Evolutionary conservation across 2,797 vertebrate genomes (phyloP).

Genomic region (Micrastur ruficollis): DNA sequence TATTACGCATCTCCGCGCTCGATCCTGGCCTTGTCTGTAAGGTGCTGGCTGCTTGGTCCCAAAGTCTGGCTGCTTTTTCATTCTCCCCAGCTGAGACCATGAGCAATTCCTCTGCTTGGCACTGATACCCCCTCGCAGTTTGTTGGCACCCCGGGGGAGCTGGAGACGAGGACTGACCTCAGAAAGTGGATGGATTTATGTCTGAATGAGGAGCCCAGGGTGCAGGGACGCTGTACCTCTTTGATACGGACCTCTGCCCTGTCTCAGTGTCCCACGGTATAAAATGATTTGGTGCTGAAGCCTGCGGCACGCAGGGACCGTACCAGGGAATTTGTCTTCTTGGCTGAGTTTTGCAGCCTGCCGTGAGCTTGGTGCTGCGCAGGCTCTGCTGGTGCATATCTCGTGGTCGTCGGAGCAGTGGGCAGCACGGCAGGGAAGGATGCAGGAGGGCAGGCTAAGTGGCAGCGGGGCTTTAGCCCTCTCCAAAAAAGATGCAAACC

Average conservation of each 20-base stretch:
- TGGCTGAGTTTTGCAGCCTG: not conserved
- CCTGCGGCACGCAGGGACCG: fast-evolving
- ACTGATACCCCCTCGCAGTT: not conserved
- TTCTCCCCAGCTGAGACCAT: not conserved
- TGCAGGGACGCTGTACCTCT: not conserved
- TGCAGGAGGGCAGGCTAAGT: not conserved
- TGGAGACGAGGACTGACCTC: not conserved
- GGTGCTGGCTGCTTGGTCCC: not conserved
- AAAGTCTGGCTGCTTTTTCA: not conserved
- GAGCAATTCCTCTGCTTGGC: not conserved
- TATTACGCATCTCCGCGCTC: fast-evolving
- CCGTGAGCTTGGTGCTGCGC: fast-evolving
- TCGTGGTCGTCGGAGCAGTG: fast-evolving
- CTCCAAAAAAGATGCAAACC: not conserved
- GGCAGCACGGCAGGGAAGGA: not conserved
- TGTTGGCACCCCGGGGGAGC: not conserved
- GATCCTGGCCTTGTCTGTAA: not conserved
- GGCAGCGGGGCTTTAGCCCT: fast-evolving
- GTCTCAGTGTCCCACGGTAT: not conserved
- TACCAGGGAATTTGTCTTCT: not conserved
- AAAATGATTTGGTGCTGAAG: not conserved
- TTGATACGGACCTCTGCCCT: not conserved
- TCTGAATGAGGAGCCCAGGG: not conserved
- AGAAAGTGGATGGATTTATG: not conserved
- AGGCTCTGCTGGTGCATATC: not conserved